phyloP scores from a whole-genome alignment of 2,797 vertebrate genomes.

The Manis pentadactyla region DNA sequence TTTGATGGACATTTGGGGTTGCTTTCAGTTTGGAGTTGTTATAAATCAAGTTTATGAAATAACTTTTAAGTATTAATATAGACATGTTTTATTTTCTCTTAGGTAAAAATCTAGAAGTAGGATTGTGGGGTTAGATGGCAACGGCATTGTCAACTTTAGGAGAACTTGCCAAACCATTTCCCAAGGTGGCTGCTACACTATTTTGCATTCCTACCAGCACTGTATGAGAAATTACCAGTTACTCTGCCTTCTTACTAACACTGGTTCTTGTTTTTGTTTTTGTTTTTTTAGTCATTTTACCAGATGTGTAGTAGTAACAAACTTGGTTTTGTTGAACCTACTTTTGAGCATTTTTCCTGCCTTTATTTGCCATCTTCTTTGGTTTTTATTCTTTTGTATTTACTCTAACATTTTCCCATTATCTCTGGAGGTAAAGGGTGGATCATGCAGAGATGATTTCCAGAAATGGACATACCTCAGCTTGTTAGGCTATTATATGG shows the following conservation, averaged over 20 bases:
- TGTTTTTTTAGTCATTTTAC: not conserved
- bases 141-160: not conserved
- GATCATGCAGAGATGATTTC: not conserved
- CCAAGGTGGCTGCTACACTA: not conserved
- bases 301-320: not conserved
- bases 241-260: not conserved
- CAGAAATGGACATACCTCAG: not conserved
- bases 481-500: not conserved
- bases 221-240: too few relatives aligned
- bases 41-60: conserved; percentile 25
- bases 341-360: not conserved
- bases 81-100: not conserved
- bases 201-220: not conserved
- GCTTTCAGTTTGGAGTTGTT: not conserved
- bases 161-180: not conserved
- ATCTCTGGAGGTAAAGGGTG: not conserved
- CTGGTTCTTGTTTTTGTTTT: not conserved
- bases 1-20: not conserved
- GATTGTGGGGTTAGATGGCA: not conserved
- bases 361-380: not conserved
- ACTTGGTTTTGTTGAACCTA: not conserved
- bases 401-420: not conserved
- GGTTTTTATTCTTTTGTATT: too few relatives aligned
- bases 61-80: not conserved
- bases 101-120: not conserved